Percentiles rank a stretch among this genome's conserved stretches.
Conservation (phyloP, 2,888 invertebrate genomes). For the Orchesellides sinensis region DNA sequence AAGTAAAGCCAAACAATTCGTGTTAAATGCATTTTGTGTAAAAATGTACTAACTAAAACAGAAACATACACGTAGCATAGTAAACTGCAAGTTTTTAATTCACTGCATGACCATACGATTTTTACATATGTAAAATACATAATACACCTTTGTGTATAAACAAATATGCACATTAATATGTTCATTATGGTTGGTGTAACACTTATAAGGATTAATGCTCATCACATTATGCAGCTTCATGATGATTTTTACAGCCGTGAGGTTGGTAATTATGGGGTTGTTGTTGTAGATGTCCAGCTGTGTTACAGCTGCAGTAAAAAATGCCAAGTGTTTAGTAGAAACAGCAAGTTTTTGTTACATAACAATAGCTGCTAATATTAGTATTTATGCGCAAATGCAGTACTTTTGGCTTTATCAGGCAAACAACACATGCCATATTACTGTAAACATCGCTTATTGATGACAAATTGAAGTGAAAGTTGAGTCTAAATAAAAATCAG, state of each 20-base stretch:
- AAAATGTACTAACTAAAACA: too few species aligned
- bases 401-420: constrained; percentile 1
- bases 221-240: constrained; percentile 28
- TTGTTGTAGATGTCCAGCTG: constrained; percentile 43
- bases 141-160: not conserved
- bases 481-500: not conserved
- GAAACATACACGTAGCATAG: too few species aligned
- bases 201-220: constrained; percentile 12
- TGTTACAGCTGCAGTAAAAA: constrained; percentile 52
- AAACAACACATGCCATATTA: not conserved
- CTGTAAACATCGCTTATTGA: constrained; percentile 6
- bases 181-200: not conserved
- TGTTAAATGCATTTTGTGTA: not conserved
- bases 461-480: constrained; percentile 26
- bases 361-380: not conserved
- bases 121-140: too few species aligned
- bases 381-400: not conserved
- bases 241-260: constrained; percentile 29
- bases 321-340: not conserved
- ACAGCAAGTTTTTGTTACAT: not conserved
- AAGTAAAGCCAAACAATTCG: not conserved
- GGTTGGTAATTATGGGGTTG: constrained; percentile 43
- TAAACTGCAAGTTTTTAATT: too few species aligned
- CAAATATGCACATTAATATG: not conserved
- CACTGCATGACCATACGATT: too few species aligned